Percentiles rank a stretch among this genome's conserved stretches.
Conservation (phyloP, 2,888 invertebrate genomes). For the Callyntrura guangdongensis region DNA sequence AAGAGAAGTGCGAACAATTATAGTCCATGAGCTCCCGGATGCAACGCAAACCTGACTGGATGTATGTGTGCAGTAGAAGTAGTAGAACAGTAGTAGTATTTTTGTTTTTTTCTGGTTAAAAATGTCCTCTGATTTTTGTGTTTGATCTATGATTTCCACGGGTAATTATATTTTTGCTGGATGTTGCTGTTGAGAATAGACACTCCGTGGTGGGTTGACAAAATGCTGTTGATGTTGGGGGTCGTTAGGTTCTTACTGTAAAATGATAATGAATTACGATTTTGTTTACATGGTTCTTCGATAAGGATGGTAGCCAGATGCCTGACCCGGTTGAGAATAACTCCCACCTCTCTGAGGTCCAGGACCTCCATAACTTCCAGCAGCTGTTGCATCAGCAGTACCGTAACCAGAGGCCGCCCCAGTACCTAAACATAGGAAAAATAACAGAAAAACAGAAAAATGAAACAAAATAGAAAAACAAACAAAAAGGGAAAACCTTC, state of each 20-base stretch:
- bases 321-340: constrained; percentile 86
- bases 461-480: constrained; percentile 72
- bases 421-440: constrained; percentile 79
- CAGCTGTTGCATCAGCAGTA: constrained; percentile 83
- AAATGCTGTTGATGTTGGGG: constrained; percentile 73
- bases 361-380: constrained; percentile 85
- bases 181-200: constrained; percentile 63
- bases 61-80: constrained; percentile 76
- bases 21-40: constrained; percentile 78
- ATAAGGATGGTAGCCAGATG: constrained; percentile 87
- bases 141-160: constrained; percentile 79
- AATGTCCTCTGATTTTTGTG: constrained; percentile 75
- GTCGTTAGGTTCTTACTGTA: constrained; percentile 79
- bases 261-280: constrained; percentile 79
- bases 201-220: constrained; percentile 73
- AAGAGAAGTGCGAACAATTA: constrained; percentile 64
- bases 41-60: constrained; percentile 78
- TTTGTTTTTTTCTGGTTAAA: constrained; percentile 46
- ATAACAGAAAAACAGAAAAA: constrained; percentile 66
- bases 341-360: constrained; percentile 87
- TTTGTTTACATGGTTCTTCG: constrained; percentile 86
- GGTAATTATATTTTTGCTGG: constrained; percentile 51
- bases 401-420: constrained; percentile 85
- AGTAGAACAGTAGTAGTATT: constrained; percentile 38
- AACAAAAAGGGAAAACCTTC: constrained; percentile 43